Evolutionary conservation across 2,113 vertebrate species (phyloP), one percentile per base, ranked within the genome.

Genomic region (Nannobrachium achirus): DNA sequence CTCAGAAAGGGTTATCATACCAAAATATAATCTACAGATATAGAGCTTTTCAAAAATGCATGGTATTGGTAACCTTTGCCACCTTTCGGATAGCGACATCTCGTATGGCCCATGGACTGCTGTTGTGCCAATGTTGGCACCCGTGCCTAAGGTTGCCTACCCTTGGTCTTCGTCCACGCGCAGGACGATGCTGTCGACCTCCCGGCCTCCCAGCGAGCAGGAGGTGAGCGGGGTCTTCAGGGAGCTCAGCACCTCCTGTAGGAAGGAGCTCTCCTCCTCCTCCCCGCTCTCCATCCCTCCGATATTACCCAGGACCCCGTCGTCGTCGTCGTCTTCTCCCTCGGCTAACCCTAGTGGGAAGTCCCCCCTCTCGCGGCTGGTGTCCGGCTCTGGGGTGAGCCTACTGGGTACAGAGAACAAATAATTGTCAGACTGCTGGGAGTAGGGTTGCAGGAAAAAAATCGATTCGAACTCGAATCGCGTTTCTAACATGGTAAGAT

Each of bases 171-270:
- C 25, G 6, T 33, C 25, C 40, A 66, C 59, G 59, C 65, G 58
- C 48, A 83, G 59, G 65, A 48, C n/a, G 1, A 49, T n/a, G 0
- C 20, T 67, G 6, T 88, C 79, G 0, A 72, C 66, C 16, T 88
- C 83, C 52, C 78, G 40, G 6, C 64, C n/a, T n/a, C n/a, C 71
- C 13, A 87, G 51, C 0, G 78, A 73, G 55, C 33, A 40, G 13
- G 88, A 78, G 0, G 40, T 41, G 0, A 92, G 78, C 1, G 92
- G 91, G 1, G 81, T 76, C 76, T 89, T 91, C 38, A 92, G 60
- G 44, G 92, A 93, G 73, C 76, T 92, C 63, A 92, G 82, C 9
- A 92, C 91, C 76, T 93, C 92, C 73, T 90, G 78, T 39, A 93
- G 76, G 59, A 93, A 73, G 2, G 92, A 92, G 42, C 87, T 66